phyloP scores from a whole-genome alignment of 2,888 invertebrate species.

The Melanostoma mellinum region DNA sequence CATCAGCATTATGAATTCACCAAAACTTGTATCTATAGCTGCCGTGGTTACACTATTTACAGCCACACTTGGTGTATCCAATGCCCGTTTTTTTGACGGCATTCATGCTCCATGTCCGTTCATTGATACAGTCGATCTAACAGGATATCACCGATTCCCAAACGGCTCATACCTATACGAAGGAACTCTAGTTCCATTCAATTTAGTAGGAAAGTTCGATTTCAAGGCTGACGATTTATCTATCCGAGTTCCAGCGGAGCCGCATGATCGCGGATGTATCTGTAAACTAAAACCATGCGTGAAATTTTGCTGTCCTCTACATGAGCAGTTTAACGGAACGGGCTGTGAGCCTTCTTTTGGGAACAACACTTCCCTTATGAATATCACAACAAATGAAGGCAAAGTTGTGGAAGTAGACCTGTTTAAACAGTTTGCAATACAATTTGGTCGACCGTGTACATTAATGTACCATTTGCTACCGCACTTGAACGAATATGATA shows the following conservation, averaged over 20 bases:
- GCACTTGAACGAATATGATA: constrained; percentile 74
- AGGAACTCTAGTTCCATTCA: constrained; percentile 77
- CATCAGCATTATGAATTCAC: constrained; percentile 15
- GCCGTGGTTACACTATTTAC: constrained; percentile 22
- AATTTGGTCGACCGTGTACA: constrained; percentile 75
- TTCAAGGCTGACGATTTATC: constrained; percentile 78
- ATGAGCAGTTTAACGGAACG: constrained; percentile 74
- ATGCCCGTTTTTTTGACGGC: constrained; percentile 25
- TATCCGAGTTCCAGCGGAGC: constrained; percentile 75
- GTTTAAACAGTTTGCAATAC: constrained; percentile 75
- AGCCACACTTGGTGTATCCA: not conserved
- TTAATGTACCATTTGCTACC: constrained; percentile 75
- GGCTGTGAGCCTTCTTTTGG: constrained; percentile 33
- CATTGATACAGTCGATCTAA: constrained; percentile 80
- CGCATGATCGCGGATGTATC: constrained; percentile 80
- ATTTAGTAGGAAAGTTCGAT: constrained; percentile 77
- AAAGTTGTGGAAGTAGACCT: constrained; percentile 73
- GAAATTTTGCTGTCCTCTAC: constrained; percentile 80
- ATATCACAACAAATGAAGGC: constrained; percentile 76
- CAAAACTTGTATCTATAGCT: not conserved
- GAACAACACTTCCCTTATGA: constrained; percentile 67
- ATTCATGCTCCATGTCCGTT: constrained; percentile 76
- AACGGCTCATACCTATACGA: constrained; percentile 79
- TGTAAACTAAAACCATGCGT: constrained; percentile 80
- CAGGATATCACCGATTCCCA: constrained; percentile 75